Evolutionary conservation across 1,140 invertebrate genomes (phyloP), one percentile per base, ranked within the genome.

Genomic region (Drosophila pruinosa): DNA sequence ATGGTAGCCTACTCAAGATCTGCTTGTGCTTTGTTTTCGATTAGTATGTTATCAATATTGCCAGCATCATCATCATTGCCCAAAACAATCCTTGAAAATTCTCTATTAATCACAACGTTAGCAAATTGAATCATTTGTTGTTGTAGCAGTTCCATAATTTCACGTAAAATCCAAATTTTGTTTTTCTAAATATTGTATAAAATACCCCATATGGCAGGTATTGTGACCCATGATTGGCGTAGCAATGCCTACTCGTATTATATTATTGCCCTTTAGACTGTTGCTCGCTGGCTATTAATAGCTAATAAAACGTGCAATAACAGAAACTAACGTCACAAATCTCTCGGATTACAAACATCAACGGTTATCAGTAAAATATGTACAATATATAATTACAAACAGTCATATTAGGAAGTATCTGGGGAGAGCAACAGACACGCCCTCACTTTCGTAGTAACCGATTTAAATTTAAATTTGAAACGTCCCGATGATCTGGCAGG

Each of bases 291-390:
- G 21, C 28, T 59, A 58, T 50, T 26, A 65, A 36, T 56, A 65
- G 28, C 31, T 58, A 65, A 31, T 8, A 1, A 8, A 48, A 31
- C 28, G 12, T 31, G 19, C 10, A 64, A 65, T 56, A 65, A 65
- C 61, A 43, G 54, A 63, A 56, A 57, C 50, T 39, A 56, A 56
- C 68, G 68, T 65, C 68, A 65, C n/a, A 22, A 63, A 24, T 31
- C 8, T 14, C 26, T 53, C 15, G 5, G 36, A 54, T 69, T 63
- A 38, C 62, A 36, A 22, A 17, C 26, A 56, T 19, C 48, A 45
- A 8, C 4, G 19, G 21, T 63, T 63, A 69, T 63, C 58, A 69
- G 48, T 21, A 26, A 45, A 47, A 54, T 5, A 26, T 15, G 12
- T 41, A 24, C 31, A 31, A 10, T 10, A 31, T 31, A 10, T 3